Evolutionary conservation across 1,140 invertebrate genomes (phyloP), one percentile per base, ranked within the genome.

Genomic region (Philopotamus ludificatus): DNA sequence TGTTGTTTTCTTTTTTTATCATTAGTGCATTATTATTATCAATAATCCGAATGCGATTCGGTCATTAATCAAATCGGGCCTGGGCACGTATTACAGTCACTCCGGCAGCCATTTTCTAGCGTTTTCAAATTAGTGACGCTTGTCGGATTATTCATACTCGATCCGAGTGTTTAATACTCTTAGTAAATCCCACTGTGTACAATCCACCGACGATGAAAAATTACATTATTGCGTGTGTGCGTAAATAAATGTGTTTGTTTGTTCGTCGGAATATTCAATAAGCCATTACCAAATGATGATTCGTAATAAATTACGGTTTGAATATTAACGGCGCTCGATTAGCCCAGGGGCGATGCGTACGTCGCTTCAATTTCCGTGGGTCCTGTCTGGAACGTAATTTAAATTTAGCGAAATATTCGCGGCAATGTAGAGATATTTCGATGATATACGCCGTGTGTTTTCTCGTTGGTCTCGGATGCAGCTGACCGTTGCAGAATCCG

Each of bases 91-190:
- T 3, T 23, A 20, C 23, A 39, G 41, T 22, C 23, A 20, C 12
- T 12, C 3, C 15, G 18, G 54, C 8, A 12, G 16, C 20, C 34
- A 26, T 57, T 57, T 57, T 55, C 34, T 54, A 41, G 34, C 34
- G 20, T 57, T 16, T 20, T 28, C 8, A 21, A n/a, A 20, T 57
- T 57, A 57, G 54, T 57, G 20, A 57, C 34, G 54, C 54, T 57
- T 57, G 54, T 57, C 54, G 54, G 54, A 57, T 57, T 57, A 57
- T 57, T 57, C 54, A 57, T 57, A 57, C 54, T 57, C 34, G 54
- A 57, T 57, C 42, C 42, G 34, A 57, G 54, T 57, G 15, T 57
- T 57, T 57, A 57, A 57, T 57, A 42, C 54, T n/a, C 54, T 4
- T 57, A 57, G 42, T 57, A 39, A 28, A 21, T 22, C 42, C 22